Evolutionary conservation across 2,113 vertebrate species (phyloP).

Genomic region (Butorides virescens): DNA sequence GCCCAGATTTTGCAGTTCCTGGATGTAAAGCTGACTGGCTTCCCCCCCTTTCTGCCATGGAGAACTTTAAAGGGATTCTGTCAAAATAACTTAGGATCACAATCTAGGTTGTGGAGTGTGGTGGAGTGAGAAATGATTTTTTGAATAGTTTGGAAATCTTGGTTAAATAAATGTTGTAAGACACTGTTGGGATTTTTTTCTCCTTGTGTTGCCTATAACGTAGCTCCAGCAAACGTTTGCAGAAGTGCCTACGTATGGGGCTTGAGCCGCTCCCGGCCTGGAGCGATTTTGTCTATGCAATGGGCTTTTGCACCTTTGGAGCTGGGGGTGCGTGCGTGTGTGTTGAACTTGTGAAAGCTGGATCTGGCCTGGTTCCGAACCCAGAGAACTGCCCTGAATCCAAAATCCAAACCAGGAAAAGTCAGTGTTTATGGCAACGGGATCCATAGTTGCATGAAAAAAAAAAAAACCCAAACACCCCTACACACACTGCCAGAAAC

Average conservation of each 20-base stretch:
- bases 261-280: not conserved
- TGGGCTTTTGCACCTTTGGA: not conserved
- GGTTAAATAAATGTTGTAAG: not conserved
- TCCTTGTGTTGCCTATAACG: fast-evolving
- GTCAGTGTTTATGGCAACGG: not conserved
- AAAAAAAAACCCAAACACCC: too few species aligned
- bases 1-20: slow-evolving; percentile 45
- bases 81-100: slow-evolving; percentile 33
- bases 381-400: not conserved
- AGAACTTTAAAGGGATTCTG: slow-evolving; percentile 18
- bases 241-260: fast-evolving
- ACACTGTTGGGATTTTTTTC: fast-evolving
- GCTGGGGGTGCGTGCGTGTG: fast-evolving
- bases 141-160: not conserved
- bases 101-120: not conserved
- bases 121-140: not conserved
- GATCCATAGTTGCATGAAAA: not conserved
- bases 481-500: fast-evolving
- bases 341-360: not conserved
- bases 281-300: fast-evolving
- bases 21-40: slow-evolving; percentile 25
- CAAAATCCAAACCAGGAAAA: not conserved
- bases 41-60: not conserved
- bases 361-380: fast-evolving
- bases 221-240: not conserved